Base-by-base conservation (phyloP, 2,113 vertebrate genomes). In the Pedionomus torquatus region DNA sequence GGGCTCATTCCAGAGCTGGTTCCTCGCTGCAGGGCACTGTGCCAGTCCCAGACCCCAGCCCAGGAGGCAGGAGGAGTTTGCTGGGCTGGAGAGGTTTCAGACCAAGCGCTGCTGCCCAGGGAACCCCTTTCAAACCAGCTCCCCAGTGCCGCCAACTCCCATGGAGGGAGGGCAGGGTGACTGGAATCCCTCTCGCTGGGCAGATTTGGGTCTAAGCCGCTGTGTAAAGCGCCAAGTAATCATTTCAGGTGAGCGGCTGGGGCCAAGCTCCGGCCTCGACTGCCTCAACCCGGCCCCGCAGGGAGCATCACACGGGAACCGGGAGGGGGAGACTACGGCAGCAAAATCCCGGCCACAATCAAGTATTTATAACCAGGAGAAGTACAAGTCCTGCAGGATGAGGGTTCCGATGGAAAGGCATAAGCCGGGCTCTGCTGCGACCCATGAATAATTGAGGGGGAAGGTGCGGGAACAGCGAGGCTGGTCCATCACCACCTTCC, bases 251-350 rank as follows among this genome's bases (percentile, higher is more conserved):
- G 30, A 68, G 48, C 3, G 7, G 37, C 39, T 48, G 75, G 23
- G 71, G 55, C 26, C 3, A 4, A 63, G 55, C 33, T 28, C 55
- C 13, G 23, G 10, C n/a, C 48, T n/a, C 1, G 1, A 6, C 4
- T 18, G 64, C 65, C 71, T 18, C 39, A 19, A 20, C n/a, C n/a
- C 51, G 55, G 49, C 77, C 30, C 43, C 9, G 1, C 0, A 0
- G 37, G 57, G 51, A 65, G 33, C 68, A 75, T 19, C 3, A 1
- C 44, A 26, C 0, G 0, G 57, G 41, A 70, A 30, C 0, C 2
- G 63, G 39, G 46, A 17, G 41, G 66, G 46, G 39, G 25, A 0
- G 1, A 48, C 8, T 3, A 6, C 31, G 2, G 9, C 4, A 28
- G 39, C 7, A 0, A 7, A 48, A 33, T 16, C 51, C 43, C 23